Conservation (phyloP, 1,140 invertebrate genomes). For the Coptotermes formosanus region DNA sequence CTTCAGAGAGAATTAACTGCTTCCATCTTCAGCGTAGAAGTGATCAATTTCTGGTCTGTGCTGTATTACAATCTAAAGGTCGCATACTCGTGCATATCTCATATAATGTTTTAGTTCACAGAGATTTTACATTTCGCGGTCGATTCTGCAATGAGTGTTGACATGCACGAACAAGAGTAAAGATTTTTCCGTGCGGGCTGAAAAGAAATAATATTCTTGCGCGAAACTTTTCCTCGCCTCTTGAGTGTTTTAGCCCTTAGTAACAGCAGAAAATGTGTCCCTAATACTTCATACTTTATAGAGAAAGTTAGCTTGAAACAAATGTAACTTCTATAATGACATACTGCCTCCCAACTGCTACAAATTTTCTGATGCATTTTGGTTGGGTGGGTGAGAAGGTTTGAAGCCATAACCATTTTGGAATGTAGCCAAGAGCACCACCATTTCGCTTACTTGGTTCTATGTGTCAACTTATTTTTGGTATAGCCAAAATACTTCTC, state of each 20-base stretch:
- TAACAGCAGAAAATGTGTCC: not conserved
- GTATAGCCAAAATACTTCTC: not conserved
- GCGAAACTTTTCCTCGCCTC: not conserved
- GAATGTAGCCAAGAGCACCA: not conserved
- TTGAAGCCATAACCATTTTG: constrained; percentile 12
- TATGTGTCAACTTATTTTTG: not conserved
- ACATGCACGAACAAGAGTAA: not conserved
- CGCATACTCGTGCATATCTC: too few relatives aligned
- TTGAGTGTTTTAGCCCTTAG: not conserved
- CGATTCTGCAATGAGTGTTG: not conserved
- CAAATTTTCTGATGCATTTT: not conserved
- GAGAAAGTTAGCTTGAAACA: constrained; percentile 6
- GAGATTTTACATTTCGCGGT: not conserved
- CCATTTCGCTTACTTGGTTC: not conserved
- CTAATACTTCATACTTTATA: not conserved
- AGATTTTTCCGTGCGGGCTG: not conserved
- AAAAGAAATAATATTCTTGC: not conserved
- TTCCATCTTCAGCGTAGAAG: too few relatives aligned
- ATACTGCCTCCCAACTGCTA: not conserved
- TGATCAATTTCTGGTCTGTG: too few relatives aligned
- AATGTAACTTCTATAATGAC: not conserved
- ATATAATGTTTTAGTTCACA: not conserved
- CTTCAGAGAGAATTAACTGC: too few relatives aligned
- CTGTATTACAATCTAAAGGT: too few relatives aligned
- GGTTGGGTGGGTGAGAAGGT: not conserved